Evolutionary conservation across 2,888 invertebrate species (phyloP), one percentile per base, ranked within the genome.

Genomic region (Tryphoninae sp.): DNA sequence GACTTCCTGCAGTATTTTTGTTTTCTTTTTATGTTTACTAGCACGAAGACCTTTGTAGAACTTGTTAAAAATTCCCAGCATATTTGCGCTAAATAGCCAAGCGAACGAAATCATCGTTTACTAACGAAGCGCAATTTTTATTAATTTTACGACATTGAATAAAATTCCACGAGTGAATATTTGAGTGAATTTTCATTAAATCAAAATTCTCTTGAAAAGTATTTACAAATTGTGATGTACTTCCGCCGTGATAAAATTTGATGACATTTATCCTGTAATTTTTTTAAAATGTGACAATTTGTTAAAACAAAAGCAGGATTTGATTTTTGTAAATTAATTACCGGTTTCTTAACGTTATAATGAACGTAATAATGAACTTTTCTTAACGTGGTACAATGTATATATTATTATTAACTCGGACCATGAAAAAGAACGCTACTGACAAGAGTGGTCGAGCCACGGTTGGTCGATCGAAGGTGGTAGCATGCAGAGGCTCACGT

Each of bases 401-500:
- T 13, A 13, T 13, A 45, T 45, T 45, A 45, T 45, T 45, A 45
- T 13, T 45, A 45, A 33, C 33, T 33, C 8, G 22, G 65, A 49
- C 16, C 33, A 33, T 33, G 6, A 26, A 51, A 22, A 51, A 26
- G 65, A 13, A 45, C 2, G 45, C 45, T 45, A 45, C 45, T 13
- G 13, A 45, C 11, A 45, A 13, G 2, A 45, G 13, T 3, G 45
- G 45, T 45, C 45, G 13, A 45, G 13, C 45, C 16, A 19, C 61
- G 58, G 42, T 58, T 59, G 42, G 26, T 16, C 78, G 81, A 81
- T 74, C 78, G 81, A 78, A 71, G 64, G 51, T 40, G 40, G 61
- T 68, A 40, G 69, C 74, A 71, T 64, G 71, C 69, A 71, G 33
- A 33, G 42, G 74, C 65, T 78, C 75, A 74, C 78, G 71, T 74